phyloP scores from a whole-genome alignment of 2,888 invertebrate species.

The Cephus runcator region DNA sequence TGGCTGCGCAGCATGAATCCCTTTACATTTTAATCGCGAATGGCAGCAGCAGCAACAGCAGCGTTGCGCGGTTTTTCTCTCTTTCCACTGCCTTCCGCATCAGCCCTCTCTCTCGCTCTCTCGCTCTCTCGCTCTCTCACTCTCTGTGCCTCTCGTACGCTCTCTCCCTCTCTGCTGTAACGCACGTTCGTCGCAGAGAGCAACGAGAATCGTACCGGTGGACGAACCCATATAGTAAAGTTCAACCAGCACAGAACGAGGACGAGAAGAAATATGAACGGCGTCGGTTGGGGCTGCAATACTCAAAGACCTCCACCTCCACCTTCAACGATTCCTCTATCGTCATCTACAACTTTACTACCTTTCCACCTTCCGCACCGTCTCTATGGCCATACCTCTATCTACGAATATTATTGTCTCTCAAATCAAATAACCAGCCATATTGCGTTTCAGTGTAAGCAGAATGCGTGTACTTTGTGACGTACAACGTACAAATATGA shows the following conservation, averaged over 20 bases:
- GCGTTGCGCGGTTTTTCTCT: conserved; percentile 15
- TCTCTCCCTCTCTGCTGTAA: conserved; percentile 6
- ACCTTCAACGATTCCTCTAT: too few species aligned
- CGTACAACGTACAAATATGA: not conserved
- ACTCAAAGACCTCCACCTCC: conserved; percentile 9
- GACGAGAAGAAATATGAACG: conserved; percentile 23
- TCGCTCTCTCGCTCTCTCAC: not conserved
- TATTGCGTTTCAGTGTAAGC: not conserved
- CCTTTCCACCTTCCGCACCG: too few species aligned
- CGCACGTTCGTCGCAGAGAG: too few species aligned
- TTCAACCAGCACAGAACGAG: conserved; percentile 6
- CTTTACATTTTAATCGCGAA: conserved; percentile 44
- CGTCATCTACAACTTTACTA: too few species aligned
- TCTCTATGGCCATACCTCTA: too few species aligned
- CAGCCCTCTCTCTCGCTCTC: not conserved
- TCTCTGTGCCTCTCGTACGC: conserved; percentile 2
- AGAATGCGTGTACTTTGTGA: not conserved
- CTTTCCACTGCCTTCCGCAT: not conserved
- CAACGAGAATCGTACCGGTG: too few species aligned
- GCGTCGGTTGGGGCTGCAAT: conserved; percentile 15
- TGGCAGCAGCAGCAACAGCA: conserved; percentile 27
- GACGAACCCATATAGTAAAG: not conserved
- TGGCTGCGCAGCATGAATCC: conserved; percentile 42
- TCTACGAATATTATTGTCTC: too few species aligned
- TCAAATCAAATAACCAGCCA: too few species aligned